Evolutionary conservation across 2,113 vertebrate genomes (phyloP).

Genomic region (Lucifuga dentata): DNA sequence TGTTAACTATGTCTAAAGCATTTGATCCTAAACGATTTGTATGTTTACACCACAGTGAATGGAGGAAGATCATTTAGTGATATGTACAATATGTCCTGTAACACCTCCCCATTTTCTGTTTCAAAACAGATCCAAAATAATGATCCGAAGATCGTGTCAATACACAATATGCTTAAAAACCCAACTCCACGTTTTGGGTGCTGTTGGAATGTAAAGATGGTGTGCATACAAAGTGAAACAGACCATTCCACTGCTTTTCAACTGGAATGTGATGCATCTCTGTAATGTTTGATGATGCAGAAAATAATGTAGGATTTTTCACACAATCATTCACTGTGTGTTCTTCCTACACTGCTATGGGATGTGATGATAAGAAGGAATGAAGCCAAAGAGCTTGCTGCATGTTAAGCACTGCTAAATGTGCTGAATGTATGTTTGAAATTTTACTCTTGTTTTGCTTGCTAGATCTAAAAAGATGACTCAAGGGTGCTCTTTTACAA

Average conservation of each 20-base stretch:
- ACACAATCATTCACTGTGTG: constrained; percentile 35
- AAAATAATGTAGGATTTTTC: constrained; percentile 48
- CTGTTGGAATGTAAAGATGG: constrained; percentile 91
- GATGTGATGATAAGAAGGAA: constrained; percentile 34
- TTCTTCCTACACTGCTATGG: constrained; percentile 24
- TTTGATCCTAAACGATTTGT: constrained; percentile 40
- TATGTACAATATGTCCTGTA: constrained; percentile 37
- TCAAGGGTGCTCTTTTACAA: constrained; percentile 50
- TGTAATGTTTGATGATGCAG: constrained; percentile 42
- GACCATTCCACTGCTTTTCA: constrained; percentile 85
- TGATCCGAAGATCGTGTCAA: constrained; percentile 91
- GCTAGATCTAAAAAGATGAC: constrained; percentile 20
- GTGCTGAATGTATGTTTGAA: constrained; percentile 35
- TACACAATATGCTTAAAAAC: constrained; percentile 91
- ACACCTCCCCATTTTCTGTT: constrained; percentile 79
- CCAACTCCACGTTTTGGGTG: constrained; percentile 87
- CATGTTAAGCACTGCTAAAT: constrained; percentile 33
- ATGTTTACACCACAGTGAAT: constrained; percentile 50
- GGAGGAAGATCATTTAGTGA: constrained; percentile 22
- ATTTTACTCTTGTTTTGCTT: constrained; percentile 43
- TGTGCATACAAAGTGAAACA: constrained; percentile 79
- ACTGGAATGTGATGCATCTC: constrained; percentile 77
- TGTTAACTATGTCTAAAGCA: constrained; percentile 28
- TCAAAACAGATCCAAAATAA: constrained; percentile 95
- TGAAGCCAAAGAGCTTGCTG: constrained; percentile 27